phyloP scores from a whole-genome alignment of 2,797 vertebrate species.

The Dermochelys coriacea region DNA sequence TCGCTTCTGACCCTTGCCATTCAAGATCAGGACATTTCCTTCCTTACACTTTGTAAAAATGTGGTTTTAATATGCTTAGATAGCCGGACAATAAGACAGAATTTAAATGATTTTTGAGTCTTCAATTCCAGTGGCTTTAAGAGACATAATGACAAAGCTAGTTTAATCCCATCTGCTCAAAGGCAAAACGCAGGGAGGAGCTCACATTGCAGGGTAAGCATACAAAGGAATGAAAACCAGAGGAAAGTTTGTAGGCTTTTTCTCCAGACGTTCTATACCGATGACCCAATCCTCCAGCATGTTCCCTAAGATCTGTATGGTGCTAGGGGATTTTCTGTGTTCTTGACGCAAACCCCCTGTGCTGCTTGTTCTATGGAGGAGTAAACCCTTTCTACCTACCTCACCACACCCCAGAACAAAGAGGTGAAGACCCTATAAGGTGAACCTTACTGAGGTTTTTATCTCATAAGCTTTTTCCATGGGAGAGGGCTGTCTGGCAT shows the following conservation, averaged over 20 bases:
- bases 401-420: fast-evolving
- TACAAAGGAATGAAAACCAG: background rate
- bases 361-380: background rate
- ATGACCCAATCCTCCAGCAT: background rate
- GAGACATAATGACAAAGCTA: conserved; percentile 37
- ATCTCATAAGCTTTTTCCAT: background rate
- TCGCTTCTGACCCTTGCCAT: conserved; percentile 72
- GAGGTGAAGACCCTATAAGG: fast-evolving
- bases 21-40: conserved; percentile 71
- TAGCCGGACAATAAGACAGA: conserved; percentile 70
- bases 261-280: background rate
- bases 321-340: background rate
- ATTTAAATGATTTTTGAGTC: conserved; percentile 3
- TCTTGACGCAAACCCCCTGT: background rate
- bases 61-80: conserved; percentile 79
- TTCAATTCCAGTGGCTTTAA: conserved; percentile 16
- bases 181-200: background rate
- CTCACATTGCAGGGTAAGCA: background rate
- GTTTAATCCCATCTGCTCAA: conserved; percentile 23
- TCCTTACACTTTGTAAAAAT: conserved; percentile 78
- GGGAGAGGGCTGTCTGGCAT: background rate
- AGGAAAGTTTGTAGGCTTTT: fast-evolving
- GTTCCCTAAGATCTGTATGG: background rate
- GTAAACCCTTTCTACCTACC: background rate
- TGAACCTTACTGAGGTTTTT: background rate